Base-by-base conservation (phyloP, 2,888 invertebrate genomes). In the Drosophila vallismaia region DNA sequence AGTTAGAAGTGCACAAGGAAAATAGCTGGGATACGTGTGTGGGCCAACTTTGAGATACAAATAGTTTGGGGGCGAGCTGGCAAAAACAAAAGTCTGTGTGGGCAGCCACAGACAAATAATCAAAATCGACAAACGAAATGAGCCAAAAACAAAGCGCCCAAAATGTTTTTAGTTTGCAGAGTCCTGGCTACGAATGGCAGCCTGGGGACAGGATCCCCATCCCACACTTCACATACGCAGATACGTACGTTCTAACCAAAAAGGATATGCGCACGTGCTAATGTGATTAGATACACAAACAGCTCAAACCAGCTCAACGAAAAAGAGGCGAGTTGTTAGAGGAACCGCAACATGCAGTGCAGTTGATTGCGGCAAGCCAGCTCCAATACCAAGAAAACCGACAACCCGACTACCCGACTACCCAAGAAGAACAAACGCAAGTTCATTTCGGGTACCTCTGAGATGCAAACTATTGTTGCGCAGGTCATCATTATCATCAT, bases 261-360 rank as follows among this genome's bases (percentile, higher is more conserved):
- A 79, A 88, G 84, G 83, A 82, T 84, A 74, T 86, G 88, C 78
- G 75, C 74, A 87, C 84, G 86, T 88, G 88, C 83, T 86, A 87
- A 85, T 86, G 77, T 82, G 87, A 88, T 88, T 85, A 87, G 87
- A 76, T 75, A 71, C 81, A 80, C 80, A 73, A 55, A 55, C 51
- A 49, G n/a, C 36, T 36, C 36, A 36, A 36, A 36, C 45, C 36
- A 33, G 14, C 26, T 9, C 19, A 33, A n/a, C 7, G 48, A 10
- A 51, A 12, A 28, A 12, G 12, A 44, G 44, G 31, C 54, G 42
- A 53, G 52, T 51, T 71, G 71, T 71, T 74, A 57, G 70, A 84
- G 76, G 79, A 84, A 81, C 88, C 87, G 62, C 88, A 88, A 85
- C 85, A 88, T 88, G 88, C 71, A 87, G 85, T 85, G 88, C 85